A percentile compares a stretch with the other conserved stretches of the same genome.
Conservation (phyloP, 2,888 invertebrate species). For the Neria commutata region DNA sequence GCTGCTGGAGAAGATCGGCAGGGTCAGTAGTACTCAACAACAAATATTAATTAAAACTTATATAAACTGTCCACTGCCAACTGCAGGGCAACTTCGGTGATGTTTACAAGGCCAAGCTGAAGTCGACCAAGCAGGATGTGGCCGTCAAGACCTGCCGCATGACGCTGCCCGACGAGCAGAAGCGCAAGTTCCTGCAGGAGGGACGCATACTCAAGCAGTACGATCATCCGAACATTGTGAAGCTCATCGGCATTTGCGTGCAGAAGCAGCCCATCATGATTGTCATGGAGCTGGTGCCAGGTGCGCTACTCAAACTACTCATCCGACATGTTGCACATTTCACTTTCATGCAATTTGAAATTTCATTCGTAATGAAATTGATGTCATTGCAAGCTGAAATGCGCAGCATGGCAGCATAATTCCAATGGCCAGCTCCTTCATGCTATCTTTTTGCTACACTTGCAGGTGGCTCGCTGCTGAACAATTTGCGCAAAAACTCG, state of each 20-base stretch:
- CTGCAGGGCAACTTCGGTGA: slow-evolving; percentile 96
- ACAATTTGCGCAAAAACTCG: slow-evolving; percentile 83
- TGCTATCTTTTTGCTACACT: not conserved
- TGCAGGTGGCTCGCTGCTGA: slow-evolving; percentile 86
- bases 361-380: not conserved
- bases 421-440: not conserved
- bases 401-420: no score
- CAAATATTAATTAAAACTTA: no score
- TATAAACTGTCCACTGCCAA: slow-evolving; percentile 2
- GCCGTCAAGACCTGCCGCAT: slow-evolving; percentile 96
- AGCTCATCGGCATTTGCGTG: slow-evolving; percentile 95
- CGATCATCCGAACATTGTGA: slow-evolving; percentile 95
- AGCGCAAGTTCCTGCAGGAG: slow-evolving; percentile 93
- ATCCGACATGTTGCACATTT: slow-evolving; percentile 3
- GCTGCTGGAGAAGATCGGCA: slow-evolving; percentile 89
- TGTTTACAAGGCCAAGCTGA: slow-evolving; percentile 89
- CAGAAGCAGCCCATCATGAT: slow-evolving; percentile 99
- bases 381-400: no score
- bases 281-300: slow-evolving; percentile 92
- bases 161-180: slow-evolving; percentile 91
- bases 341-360: not conserved
- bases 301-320: slow-evolving; percentile 64
- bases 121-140: slow-evolving; percentile 82
- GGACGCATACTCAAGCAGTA: slow-evolving; percentile 95
- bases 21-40: slow-evolving; percentile 68